These are phyloP conservation scores for Salvator merianae DNA, from an alignment of 2,113 vertebrate species.

Conservation along the genomic window DNA sequence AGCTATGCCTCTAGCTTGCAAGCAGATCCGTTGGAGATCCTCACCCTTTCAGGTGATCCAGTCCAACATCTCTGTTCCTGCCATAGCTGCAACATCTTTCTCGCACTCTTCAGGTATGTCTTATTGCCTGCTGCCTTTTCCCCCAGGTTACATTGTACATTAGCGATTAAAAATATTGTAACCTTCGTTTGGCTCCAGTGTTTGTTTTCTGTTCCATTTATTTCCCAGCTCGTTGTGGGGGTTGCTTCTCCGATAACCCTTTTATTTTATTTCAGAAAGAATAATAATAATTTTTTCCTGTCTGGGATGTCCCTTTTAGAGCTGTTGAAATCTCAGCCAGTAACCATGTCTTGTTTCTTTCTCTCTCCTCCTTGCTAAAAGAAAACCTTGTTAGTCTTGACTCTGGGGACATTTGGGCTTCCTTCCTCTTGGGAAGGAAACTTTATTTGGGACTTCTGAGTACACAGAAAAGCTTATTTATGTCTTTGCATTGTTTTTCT, in stretches of 20 bases:
- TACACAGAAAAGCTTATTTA: neutral
- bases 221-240: neutral
- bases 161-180: constrained; percentile 32
- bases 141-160: constrained; percentile 23
- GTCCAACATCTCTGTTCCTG: too few relatives aligned
- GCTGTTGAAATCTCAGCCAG: neutral
- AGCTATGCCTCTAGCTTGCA: neutral
- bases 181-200: neutral
- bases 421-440: constrained; percentile 3
- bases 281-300: too few relatives aligned
- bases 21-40: neutral
- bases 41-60: too few relatives aligned
- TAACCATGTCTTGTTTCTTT: neutral
- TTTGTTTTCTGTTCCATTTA: neutral
- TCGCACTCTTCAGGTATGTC: neutral
- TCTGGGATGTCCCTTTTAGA: neutral
- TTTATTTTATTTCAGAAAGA: neutral
- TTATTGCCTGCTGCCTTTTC: neutral
- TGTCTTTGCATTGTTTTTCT: neutral
- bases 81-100: neutral
- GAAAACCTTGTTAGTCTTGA: neutral
- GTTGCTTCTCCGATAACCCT: neutral
- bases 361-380: neutral
- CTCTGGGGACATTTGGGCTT: neutral
- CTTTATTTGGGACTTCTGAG: neutral